Evolutionary conservation across 2,888 invertebrate genomes (phyloP), one percentile per base, ranked within the genome.

Genomic region (Eugnorisma glareosa): DNA sequence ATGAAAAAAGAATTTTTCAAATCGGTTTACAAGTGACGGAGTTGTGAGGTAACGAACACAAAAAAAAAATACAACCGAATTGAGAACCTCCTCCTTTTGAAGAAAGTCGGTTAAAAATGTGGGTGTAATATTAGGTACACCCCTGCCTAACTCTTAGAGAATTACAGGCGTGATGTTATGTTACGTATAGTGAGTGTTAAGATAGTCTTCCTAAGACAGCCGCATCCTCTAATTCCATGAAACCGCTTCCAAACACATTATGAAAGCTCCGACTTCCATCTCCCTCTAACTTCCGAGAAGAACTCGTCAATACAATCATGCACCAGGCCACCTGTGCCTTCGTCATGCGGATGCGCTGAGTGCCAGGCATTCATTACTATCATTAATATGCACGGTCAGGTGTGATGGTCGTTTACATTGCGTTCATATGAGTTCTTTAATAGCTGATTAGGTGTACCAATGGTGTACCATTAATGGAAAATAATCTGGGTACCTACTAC

Each of bases 341-440:
- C 37, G 77, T 45, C 45, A 83, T 83, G 86, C 85, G 81, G 84
- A 86, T 86, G 78, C 51, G 61, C 70, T 15, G 66, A 77, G 66
- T 86, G 67, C 70, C 78, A 66, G 15, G 67, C 78, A 85, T 81
- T 74, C 67, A 72, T 83, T 40, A 69, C 40, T 15, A 54, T 15
- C 45, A 85, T 83, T 83, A 78, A 76, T 76, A 85, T 86, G 73
- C 84, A 73, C 45, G 10, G 73, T 73, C 74, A 78, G 77, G 68
- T 68, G 74, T 83, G 68, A 77, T 68, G 57, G 67, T 57, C 45
- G 63, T 81, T 83, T 66, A 76, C 43, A 70, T 69, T 63, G 79
- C 45, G 71, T 61, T 35, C 28, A 40, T 64, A 81, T 75, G 67
- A 75, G 66, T 68, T 71, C 40, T 71, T 15, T 67, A 63, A 77